Evolutionary conservation across 2,888 invertebrate species (phyloP).

Genomic region (Antheraea yamamai): DNA sequence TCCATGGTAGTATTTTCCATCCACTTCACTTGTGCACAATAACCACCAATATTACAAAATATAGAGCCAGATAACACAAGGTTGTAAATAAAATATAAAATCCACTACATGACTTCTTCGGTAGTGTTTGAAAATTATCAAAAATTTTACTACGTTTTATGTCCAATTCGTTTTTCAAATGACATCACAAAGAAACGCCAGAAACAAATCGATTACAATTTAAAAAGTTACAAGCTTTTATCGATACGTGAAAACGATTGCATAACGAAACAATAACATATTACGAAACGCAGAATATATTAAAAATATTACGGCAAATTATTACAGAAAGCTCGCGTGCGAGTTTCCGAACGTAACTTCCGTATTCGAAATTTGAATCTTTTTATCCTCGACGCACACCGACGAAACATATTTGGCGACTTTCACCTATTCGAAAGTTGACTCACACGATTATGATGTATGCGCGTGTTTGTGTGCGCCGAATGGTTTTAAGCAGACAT

Average conservation of each 20-base stretch:
- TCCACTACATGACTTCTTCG: too few relatives aligned
- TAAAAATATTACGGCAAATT: constrained; percentile 11
- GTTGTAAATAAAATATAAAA: too few relatives aligned
- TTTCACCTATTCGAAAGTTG: constrained; percentile 56
- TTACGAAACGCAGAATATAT: constrained; percentile 1
- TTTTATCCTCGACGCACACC: constrained; percentile 41
- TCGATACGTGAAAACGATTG: constrained; percentile 6
- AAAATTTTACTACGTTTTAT: not conserved
- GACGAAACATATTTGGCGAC: constrained; percentile 38
- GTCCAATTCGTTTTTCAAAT: not conserved
- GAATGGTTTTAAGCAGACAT: constrained; percentile 14
- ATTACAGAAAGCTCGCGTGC: constrained; percentile 45
- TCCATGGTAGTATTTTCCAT: too few relatives aligned
- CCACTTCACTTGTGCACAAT: too few relatives aligned
- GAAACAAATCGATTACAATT: not conserved
- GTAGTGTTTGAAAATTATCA: too few relatives aligned
- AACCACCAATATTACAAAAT: too few relatives aligned
- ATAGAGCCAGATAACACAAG: too few relatives aligned
- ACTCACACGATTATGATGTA: constrained; percentile 32
- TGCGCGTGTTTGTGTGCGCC: constrained; percentile 21
- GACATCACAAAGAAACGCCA: not conserved
- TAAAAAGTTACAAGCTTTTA: not conserved
- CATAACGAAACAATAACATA: constrained; percentile 8
- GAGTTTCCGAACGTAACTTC: constrained; percentile 50
- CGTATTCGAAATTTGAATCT: constrained; percentile 49